Percentiles rank a stretch among this genome's conserved stretches.
phyloP scores from a whole-genome alignment of 2,113 vertebrate genomes.

The Eurystomus gularis region DNA sequence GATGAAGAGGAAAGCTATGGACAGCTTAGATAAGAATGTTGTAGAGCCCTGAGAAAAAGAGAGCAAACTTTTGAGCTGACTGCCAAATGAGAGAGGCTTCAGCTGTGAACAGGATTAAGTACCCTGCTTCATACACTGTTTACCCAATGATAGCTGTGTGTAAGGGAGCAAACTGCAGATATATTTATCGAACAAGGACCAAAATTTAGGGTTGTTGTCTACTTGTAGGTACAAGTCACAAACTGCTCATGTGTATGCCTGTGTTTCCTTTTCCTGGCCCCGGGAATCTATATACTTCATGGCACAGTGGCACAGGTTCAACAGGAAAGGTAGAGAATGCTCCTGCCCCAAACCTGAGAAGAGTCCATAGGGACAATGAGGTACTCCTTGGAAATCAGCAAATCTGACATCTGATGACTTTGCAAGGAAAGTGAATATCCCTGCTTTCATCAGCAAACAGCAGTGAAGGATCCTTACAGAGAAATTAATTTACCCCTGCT shows the following conservation, averaged over 20 bases:
- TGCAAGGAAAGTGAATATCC: neutral
- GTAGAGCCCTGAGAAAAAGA: slow-evolving; percentile 51
- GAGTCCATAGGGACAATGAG: neutral
- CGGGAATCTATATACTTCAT: neutral
- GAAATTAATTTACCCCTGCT: neutral
- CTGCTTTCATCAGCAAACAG: neutral
- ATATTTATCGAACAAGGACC: neutral
- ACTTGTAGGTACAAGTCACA: neutral
- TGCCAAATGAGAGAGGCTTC: slow-evolving; percentile 22
- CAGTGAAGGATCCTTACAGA: neutral
- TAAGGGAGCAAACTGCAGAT: neutral
- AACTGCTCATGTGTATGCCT: neutral
- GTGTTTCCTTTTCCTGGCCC: neutral
- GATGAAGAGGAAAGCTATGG: slow-evolving; percentile 41
- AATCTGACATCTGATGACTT: neutral
- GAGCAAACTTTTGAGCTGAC: slow-evolving; percentile 34
- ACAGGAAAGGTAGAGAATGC: neutral
- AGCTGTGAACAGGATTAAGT: neutral
- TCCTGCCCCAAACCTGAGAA: neutral
- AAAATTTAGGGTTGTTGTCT: neutral
- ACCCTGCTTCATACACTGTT: neutral
- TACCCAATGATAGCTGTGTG: neutral
- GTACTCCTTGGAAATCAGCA: neutral
- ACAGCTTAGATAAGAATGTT: slow-evolving; percentile 62
- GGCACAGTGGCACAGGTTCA: neutral